A percentile compares a stretch with the other conserved stretches of the same genome.
phyloP scores from a whole-genome alignment of 2,797 vertebrate species.

The Scomberomorus guttatus region DNA sequence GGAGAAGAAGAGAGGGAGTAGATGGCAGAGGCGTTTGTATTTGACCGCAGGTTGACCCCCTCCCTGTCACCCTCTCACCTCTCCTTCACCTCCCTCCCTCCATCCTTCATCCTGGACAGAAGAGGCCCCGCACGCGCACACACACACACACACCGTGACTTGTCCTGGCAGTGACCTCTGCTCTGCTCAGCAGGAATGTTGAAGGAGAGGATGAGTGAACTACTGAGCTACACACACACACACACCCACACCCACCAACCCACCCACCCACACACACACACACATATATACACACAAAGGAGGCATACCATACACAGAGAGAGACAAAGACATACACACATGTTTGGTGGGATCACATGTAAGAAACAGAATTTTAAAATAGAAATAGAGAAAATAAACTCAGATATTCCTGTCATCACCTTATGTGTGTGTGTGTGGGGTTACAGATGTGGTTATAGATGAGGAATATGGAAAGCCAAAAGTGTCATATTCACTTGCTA shows the following conservation, averaged over 20 bases:
- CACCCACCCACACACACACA: conserved; percentile 8
- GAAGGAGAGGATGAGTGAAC: conserved; percentile 78
- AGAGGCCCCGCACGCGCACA: conserved; percentile 63
- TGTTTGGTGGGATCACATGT: conserved; percentile 5
- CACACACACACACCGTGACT: conserved; percentile 42
- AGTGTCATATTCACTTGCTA: conserved; percentile 18
- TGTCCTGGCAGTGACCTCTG: conserved; percentile 79
- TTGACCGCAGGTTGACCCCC: conserved; percentile 79
- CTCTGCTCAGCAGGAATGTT: conserved; percentile 75
- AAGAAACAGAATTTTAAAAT: conserved; percentile 17
- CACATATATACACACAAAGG: conserved; percentile 15
- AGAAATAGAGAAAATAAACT: conserved; percentile 34
- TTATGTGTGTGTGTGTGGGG: neutral
- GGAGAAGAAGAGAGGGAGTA: conserved; percentile 10
- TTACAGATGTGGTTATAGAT: neutral
- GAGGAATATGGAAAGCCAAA: conserved; percentile 21
- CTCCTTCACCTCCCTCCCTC: conserved; percentile 78
- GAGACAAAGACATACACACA: conserved; percentile 17
- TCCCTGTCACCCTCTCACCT: conserved; percentile 75
- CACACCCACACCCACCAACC: conserved; percentile 47
- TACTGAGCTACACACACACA: conserved; percentile 72
- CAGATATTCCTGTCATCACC: conserved; percentile 23
- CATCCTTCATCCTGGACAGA: conserved; percentile 79
- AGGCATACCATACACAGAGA: conserved; percentile 38
- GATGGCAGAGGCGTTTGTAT: conserved; percentile 66